These are phyloP conservation scores for Chymomyza amoena DNA, from an alignment of 2,888 invertebrate species.

Conservation along the genomic window DNA sequence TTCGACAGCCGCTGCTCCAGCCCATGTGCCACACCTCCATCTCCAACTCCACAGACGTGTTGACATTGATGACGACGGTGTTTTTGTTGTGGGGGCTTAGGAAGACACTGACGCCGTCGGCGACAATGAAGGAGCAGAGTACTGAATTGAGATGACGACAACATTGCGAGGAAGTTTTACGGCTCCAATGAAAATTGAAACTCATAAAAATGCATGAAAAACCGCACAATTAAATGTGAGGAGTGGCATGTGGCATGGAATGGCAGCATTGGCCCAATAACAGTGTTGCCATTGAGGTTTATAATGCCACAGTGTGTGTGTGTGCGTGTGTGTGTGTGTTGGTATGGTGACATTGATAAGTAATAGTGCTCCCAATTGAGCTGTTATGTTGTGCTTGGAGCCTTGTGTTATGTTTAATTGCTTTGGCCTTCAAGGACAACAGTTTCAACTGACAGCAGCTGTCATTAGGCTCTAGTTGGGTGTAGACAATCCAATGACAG, in stretches of 20 bases:
- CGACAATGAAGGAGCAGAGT: constrained; percentile 9
- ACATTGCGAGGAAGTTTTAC: constrained; percentile 42
- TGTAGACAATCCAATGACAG: not conserved
- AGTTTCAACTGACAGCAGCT: not conserved
- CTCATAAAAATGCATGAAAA: constrained; percentile 59
- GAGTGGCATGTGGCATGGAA: constrained; percentile 10
- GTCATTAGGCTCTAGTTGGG: not conserved
- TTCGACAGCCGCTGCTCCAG: not conserved
- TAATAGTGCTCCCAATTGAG: not conserved
- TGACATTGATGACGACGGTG: constrained; percentile 46
- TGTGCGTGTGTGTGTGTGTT: no score
- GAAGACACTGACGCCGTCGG: constrained; percentile 27
- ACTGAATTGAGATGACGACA: constrained; percentile 33
- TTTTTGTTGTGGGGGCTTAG: not conserved
- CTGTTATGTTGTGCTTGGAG: not conserved
- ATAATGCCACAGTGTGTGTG: not conserved
- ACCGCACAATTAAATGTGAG: constrained; percentile 56
- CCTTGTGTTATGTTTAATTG: constrained; percentile 19
- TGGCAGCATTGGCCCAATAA: not conserved
- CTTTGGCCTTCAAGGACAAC: constrained; percentile 33
- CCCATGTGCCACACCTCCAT: not conserved
- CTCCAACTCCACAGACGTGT: not conserved
- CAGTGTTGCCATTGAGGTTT: not conserved
- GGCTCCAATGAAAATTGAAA: constrained; percentile 61
- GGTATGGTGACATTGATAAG: not conserved